Conservation (phyloP, 2,888 invertebrate species). For the Mythimna loreyi region DNA sequence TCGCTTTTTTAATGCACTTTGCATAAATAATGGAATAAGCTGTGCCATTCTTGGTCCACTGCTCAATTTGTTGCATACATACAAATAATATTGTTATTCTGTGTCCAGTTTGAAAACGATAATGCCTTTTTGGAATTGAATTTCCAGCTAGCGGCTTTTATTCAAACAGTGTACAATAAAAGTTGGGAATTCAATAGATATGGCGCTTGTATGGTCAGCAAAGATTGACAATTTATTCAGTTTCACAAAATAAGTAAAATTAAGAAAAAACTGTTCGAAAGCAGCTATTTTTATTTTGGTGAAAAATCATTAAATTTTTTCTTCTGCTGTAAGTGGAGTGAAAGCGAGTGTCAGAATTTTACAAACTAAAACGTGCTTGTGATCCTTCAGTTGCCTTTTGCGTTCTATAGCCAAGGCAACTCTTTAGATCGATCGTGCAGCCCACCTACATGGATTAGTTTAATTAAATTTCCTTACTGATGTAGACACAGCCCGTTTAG, state of each 20-base stretch:
- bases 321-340: too few species aligned
- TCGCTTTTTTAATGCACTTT: background rate
- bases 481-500: too few species aligned
- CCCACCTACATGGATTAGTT: too few species aligned
- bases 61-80: background rate
- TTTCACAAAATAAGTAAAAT: too few species aligned
- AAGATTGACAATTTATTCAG: background rate
- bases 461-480: too few species aligned
- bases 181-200: conserved; percentile 14
- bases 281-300: background rate
- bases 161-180: background rate
- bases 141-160: background rate
- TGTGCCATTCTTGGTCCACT: background rate
- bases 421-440: too few species aligned
- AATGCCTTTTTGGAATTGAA: conserved; percentile 12
- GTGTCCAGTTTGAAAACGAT: background rate
- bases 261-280: background rate
- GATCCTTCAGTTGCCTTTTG: too few species aligned
- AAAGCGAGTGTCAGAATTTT: too few species aligned
- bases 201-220: conserved; percentile 1
- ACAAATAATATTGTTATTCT: background rate
- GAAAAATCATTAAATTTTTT: too few species aligned
- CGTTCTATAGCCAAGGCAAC: too few species aligned
- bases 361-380: too few species aligned
- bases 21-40: background rate